A percentile compares a stretch with the other conserved stretches of the same genome.
Conservation (phyloP, 2,888 invertebrate genomes). For the Anticlea derivata region DNA sequence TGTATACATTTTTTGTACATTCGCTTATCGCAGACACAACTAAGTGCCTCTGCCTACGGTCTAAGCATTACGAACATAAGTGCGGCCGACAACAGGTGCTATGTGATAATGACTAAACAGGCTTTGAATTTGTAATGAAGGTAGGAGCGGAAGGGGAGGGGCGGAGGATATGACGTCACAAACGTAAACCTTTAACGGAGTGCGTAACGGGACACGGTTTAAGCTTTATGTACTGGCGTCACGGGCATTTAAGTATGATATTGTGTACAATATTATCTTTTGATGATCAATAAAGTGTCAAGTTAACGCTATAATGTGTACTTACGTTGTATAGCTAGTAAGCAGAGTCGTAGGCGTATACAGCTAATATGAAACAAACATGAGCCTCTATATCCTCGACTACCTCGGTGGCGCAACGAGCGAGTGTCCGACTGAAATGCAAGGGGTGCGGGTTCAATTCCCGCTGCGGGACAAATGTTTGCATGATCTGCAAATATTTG, state of each 20-base stretch:
- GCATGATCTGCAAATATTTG: too few species aligned
- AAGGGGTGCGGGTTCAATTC: too few species aligned
- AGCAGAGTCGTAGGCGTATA: background rate
- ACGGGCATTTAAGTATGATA: conserved; percentile 30
- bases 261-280: conserved; percentile 35
- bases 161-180: conserved; percentile 51
- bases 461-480: too few species aligned
- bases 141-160: conserved; percentile 45
- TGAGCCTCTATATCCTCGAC: too few species aligned
- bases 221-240: conserved; percentile 29
- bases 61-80: conserved; percentile 45
- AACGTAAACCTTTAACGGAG: conserved; percentile 34
- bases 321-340: background rate
- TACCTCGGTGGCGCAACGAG: too few species aligned
- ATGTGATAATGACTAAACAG: conserved; percentile 78
- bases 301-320: conserved; percentile 6
- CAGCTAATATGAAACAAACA: too few species aligned
- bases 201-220: conserved; percentile 39
- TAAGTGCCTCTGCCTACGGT: conserved; percentile 14
- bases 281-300: conserved; percentile 35
- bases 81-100: conserved; percentile 72
- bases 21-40: background rate
- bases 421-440: too few species aligned
- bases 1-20: background rate
- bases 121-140: conserved; percentile 77